These are phyloP conservation scores for Eulemur macaco DNA, from an alignment of 2,113 vertebrate genomes.

Conservation along the genomic window DNA sequence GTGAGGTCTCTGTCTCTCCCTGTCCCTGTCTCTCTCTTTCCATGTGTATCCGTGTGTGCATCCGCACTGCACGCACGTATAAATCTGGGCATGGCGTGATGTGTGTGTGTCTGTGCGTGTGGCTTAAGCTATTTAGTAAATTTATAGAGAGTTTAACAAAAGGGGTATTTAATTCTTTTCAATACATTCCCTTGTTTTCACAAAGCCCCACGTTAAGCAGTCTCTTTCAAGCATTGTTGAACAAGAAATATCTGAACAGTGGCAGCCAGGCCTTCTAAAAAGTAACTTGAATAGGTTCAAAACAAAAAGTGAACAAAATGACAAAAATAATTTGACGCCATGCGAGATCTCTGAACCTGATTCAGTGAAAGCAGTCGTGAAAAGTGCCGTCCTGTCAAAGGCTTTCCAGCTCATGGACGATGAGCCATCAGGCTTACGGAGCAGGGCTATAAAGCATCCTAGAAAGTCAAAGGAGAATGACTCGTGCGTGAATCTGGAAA, in stretches of 20 bases:
- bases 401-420: background rate
- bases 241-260: background rate
- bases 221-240: background rate
- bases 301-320: background rate
- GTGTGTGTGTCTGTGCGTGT: background rate
- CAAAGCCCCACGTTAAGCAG: background rate
- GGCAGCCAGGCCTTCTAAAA: background rate
- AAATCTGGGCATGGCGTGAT: background rate
- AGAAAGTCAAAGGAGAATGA: background rate
- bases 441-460: background rate
- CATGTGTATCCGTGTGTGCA: background rate
- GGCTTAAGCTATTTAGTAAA: background rate
- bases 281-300: background rate
- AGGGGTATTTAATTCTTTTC: background rate
- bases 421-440: accelerated
- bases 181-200: background rate
- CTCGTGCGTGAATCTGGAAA: background rate
- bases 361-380: background rate
- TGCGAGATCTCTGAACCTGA: background rate
- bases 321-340: background rate
- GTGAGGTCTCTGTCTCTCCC: background rate
- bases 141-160: background rate
- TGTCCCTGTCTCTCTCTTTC: background rate
- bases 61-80: accelerated
- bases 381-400: background rate